phyloP scores from a whole-genome alignment of 2,113 vertebrate genomes.

The Aepyceros melampus region DNA sequence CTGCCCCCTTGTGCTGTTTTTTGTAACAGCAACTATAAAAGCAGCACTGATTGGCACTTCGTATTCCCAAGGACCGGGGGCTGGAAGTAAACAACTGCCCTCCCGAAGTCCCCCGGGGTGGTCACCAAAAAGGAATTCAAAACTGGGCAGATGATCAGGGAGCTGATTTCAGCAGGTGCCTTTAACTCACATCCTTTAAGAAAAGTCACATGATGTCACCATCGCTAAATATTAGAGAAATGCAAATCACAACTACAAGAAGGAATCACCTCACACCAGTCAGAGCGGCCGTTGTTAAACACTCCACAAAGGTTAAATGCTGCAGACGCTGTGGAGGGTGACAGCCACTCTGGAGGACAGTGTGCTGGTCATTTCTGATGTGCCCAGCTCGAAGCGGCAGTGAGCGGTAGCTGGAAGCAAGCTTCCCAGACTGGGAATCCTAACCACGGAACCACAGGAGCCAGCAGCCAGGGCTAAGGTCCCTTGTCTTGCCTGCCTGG shows the following conservation, averaged over 20 bases:
- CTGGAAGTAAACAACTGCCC: not conserved
- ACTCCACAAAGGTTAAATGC: not conserved
- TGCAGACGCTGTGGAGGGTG: not conserved
- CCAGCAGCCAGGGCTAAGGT: not conserved
- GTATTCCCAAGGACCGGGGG: not conserved
- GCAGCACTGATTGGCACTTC: not conserved
- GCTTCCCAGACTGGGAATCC: not conserved
- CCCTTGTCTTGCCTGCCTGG: not conserved
- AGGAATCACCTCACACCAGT: not conserved
- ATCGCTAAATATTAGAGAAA: not conserved
- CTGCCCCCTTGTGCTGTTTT: not conserved
- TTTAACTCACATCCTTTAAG: not conserved
- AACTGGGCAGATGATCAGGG: not conserved
- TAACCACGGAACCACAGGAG: not conserved
- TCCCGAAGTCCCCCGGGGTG: not conserved
- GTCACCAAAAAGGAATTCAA: not conserved
- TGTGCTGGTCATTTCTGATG: not conserved
- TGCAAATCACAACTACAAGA: not conserved
- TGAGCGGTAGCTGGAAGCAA: not conserved
- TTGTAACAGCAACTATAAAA: not conserved
- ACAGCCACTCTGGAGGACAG: not conserved
- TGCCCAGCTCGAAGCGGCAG: not conserved
- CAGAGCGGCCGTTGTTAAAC: not conserved
- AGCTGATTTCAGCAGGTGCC: not conserved
- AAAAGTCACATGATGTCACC: not conserved